These are phyloP conservation scores for Meloe dianella DNA, from an alignment of 2,888 invertebrate species.

Conservation along the genomic window DNA sequence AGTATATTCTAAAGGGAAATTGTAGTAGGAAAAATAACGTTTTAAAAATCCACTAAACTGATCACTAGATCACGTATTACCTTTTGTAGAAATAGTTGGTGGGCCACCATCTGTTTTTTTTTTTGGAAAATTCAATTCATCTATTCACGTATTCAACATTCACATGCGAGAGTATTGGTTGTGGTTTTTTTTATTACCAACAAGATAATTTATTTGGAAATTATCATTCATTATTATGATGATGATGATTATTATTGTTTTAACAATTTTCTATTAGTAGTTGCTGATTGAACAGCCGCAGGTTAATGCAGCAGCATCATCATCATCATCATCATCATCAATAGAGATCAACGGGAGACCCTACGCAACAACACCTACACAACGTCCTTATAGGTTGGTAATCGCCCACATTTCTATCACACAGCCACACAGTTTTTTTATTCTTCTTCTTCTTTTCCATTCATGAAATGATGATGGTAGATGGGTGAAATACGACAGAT, in stretches of 20 bases:
- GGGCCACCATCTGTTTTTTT: conserved; percentile 31
- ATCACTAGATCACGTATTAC: conserved; percentile 30
- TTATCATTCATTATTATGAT: neutral
- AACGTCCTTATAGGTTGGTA: conserved; percentile 30
- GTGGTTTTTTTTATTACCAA: too few species aligned
- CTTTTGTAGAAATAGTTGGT: conserved; percentile 29
- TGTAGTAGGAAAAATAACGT: too few species aligned
- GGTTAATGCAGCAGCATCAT: conserved; percentile 36
- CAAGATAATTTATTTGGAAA: too few species aligned
- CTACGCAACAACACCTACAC: conserved; percentile 35
- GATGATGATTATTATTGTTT: neutral
- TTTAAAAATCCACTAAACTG: conserved; percentile 26
- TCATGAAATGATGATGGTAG: conserved; percentile 22
- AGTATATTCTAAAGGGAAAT: too few species aligned
- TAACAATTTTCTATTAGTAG: neutral
- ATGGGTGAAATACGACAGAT: conserved; percentile 21
- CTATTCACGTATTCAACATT: conserved; percentile 1
- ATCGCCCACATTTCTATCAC: conserved; percentile 24
- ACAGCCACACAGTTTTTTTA: conserved; percentile 15
- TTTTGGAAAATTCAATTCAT: neutral
- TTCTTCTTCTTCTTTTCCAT: conserved; percentile 18
- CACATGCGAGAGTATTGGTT: neutral
- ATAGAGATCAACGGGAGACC: conserved; percentile 27
- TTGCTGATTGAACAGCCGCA: conserved; percentile 20
- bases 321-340: too few species aligned